These are phyloP conservation scores for Crotalus adamanteus DNA, from an alignment of 2,797 vertebrate genomes.

Conservation along the genomic window DNA sequence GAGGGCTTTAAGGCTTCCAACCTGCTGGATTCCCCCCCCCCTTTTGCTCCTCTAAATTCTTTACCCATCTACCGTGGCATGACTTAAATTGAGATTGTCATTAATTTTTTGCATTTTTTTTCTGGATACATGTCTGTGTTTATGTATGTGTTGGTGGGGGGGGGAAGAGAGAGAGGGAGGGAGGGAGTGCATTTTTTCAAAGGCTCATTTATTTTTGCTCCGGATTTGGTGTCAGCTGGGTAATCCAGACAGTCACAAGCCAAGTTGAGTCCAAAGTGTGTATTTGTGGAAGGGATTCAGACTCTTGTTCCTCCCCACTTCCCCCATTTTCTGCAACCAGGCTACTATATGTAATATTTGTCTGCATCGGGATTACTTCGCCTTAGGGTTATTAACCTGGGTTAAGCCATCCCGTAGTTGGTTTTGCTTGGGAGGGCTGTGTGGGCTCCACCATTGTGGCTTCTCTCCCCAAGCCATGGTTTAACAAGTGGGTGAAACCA, in stretches of 20 bases:
- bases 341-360: not conserved
- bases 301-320: not conserved
- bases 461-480: not conserved
- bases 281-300: not conserved
- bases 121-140: no score
- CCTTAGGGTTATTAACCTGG: not conserved
- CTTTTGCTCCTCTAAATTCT: not conserved
- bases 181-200: not conserved
- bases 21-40: accelerated
- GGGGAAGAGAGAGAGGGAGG: no score
- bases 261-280: no score
- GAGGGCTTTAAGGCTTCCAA: not conserved
- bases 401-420: not conserved
- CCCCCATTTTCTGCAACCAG: not conserved
- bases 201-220: not conserved
- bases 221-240: not conserved
- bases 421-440: not conserved
- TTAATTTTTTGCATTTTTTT: no score
- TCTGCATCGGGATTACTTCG: not conserved
- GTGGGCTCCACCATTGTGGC: not conserved
- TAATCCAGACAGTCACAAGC: no score
- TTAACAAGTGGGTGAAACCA: not conserved
- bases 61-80: not conserved
- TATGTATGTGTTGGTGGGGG: not conserved
- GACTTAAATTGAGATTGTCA: not conserved